Evolutionary conservation across 2,888 invertebrate species (phyloP).

Genomic region (Apantesis nais): DNA sequence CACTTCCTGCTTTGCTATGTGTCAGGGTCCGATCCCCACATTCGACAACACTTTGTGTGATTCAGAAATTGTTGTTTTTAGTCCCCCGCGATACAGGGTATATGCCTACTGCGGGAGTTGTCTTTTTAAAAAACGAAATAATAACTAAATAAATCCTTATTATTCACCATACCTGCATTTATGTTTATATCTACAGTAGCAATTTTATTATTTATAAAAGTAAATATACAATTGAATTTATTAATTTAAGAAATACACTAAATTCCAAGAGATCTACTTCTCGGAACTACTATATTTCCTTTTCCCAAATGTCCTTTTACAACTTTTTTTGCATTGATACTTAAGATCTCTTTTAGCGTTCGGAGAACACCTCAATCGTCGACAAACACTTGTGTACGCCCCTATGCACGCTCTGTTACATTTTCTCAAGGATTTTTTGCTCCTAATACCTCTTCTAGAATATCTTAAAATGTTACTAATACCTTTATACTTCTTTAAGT

Average conservation of each 20-base stretch:
- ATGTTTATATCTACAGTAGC: not conserved
- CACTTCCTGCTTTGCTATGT: no score
- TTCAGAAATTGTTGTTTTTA: no score
- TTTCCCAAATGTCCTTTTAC: constrained; percentile 29
- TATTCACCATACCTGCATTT: not conserved
- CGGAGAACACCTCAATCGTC: constrained; percentile 41
- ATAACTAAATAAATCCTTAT: not conserved
- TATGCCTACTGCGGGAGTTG: no score
- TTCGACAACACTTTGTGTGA: no score
- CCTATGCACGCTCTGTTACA: constrained; percentile 56
- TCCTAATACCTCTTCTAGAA: constrained; percentile 11
- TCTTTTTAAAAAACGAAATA: no score
- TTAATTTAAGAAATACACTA: not conserved
- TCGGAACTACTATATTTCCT: constrained; percentile 8
- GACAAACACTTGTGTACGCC: constrained; percentile 44
- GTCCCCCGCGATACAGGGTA: no score
- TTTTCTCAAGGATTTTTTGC: constrained; percentile 27
- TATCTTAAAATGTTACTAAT: not conserved
- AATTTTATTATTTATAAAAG: not conserved
- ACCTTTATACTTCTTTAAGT: not conserved
- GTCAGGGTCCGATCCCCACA: no score
- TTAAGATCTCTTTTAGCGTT: constrained; percentile 45
- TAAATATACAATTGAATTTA: no score
- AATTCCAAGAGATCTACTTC: not conserved
- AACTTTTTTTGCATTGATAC: constrained; percentile 52